These are phyloP conservation scores for Tricholaema leucomelas DNA, from an alignment of 2,113 vertebrate species.

Conservation along the genomic window DNA sequence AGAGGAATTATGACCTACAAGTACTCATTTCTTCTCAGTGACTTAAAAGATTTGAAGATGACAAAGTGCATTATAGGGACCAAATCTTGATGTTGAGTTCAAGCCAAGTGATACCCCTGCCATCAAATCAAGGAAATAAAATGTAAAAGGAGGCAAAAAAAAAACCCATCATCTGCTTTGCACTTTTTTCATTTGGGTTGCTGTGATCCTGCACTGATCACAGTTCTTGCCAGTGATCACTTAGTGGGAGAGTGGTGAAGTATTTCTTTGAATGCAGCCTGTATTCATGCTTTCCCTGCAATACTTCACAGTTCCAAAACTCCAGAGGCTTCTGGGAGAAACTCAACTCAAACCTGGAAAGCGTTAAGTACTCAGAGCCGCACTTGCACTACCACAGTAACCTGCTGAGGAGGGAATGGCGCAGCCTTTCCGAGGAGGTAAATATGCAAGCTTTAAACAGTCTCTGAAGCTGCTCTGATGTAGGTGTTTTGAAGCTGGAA, in stretches of 20 bases:
- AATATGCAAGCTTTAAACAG: neutral
- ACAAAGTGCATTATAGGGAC: neutral
- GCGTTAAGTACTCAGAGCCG: conserved; percentile 80
- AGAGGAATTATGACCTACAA: neutral
- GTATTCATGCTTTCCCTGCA: neutral
- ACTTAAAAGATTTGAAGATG: neutral
- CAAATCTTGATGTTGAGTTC: neutral
- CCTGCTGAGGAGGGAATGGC: conserved; percentile 78
- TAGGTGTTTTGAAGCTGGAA: neutral
- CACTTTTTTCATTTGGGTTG: neutral
- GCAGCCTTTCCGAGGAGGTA: conserved; percentile 75
- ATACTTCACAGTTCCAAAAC: conserved; percentile 71
- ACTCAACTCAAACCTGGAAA: conserved; percentile 85
- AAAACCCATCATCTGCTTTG: neutral
- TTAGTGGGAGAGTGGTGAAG: neutral
- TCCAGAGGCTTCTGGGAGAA: conserved; percentile 90
- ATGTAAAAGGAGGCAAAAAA: neutral
- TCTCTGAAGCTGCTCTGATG: neutral
- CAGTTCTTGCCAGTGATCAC: neutral
- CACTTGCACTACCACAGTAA: conserved; percentile 79
- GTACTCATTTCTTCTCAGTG: neutral
- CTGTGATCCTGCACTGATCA: neutral
- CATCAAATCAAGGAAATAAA: neutral
- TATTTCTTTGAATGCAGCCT: neutral
- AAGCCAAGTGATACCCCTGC: neutral